Conservation (phyloP, 2,888 invertebrate species). For the Schizaphis graminum region DNA sequence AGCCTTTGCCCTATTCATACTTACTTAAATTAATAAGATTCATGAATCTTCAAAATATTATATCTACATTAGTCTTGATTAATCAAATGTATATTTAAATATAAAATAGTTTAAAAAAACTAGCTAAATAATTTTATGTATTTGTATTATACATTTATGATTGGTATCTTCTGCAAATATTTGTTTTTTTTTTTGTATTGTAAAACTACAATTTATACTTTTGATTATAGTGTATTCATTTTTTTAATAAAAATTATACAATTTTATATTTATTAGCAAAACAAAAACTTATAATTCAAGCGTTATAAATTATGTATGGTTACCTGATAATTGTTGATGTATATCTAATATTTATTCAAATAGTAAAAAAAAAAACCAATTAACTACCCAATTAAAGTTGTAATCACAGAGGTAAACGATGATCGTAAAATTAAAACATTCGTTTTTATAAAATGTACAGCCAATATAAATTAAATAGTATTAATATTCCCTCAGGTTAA, state of each 20-base stretch:
- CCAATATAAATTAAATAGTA: neutral
- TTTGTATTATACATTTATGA: neutral
- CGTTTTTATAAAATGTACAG: neutral
- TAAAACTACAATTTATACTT: neutral
- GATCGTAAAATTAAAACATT: neutral
- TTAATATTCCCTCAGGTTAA: neutral
- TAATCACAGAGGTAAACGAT: neutral
- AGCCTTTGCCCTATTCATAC: neutral
- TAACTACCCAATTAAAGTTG: neutral
- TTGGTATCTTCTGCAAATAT: neutral
- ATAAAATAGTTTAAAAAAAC: neutral
- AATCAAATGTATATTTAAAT: neutral
- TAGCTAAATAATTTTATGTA: neutral
- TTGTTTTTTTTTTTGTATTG: neutral
- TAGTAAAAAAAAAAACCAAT: neutral
- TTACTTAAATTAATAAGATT: neutral
- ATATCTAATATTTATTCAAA: neutral
- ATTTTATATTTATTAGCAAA: neutral
- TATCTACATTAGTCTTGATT: neutral
- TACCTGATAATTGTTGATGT: neutral
- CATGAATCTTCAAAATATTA: neutral
- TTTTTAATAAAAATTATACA: neutral
- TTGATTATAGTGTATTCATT: neutral
- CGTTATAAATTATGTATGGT: neutral
- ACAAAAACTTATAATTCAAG: neutral